These are phyloP conservation scores for Lycaon pictus DNA, from an alignment of 2,113 vertebrate genomes.

Conservation along the genomic window DNA sequence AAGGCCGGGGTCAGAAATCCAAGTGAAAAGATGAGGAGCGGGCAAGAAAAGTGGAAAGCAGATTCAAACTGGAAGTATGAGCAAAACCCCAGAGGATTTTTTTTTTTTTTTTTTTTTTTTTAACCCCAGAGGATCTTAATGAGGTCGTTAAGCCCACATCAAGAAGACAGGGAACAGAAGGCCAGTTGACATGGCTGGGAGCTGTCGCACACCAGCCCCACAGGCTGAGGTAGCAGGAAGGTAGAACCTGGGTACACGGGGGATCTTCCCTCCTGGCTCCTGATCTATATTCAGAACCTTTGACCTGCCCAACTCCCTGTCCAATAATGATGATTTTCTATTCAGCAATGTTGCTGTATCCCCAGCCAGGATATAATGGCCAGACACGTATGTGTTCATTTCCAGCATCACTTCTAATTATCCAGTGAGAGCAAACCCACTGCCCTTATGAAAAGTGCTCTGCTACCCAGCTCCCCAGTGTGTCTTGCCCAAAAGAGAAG, in stretches of 20 bases:
- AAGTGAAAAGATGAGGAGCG: background rate
- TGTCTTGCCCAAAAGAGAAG: background rate
- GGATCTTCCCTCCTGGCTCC: background rate
- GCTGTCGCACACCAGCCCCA: background rate
- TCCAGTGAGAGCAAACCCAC: background rate
- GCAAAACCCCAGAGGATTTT: background rate
- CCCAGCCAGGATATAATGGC: background rate
- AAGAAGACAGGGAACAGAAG: background rate
- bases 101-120: too few species aligned
- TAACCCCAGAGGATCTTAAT: background rate
- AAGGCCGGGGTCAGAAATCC: background rate
- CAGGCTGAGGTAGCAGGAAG: background rate
- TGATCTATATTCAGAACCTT: background rate
- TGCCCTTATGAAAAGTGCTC: background rate
- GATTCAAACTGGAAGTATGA: background rate
- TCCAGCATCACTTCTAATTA: background rate
- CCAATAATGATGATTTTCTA: background rate
- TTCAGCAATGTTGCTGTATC: background rate
- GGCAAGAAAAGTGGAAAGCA: background rate
- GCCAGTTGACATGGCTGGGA: background rate
- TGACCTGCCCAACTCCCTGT: background rate
- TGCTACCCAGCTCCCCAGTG: background rate
- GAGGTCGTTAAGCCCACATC: background rate
- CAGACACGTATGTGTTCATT: background rate
- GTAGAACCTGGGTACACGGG: background rate